phyloP scores from a whole-genome alignment of 2,888 invertebrate genomes.

The Fabriciana adippe region DNA sequence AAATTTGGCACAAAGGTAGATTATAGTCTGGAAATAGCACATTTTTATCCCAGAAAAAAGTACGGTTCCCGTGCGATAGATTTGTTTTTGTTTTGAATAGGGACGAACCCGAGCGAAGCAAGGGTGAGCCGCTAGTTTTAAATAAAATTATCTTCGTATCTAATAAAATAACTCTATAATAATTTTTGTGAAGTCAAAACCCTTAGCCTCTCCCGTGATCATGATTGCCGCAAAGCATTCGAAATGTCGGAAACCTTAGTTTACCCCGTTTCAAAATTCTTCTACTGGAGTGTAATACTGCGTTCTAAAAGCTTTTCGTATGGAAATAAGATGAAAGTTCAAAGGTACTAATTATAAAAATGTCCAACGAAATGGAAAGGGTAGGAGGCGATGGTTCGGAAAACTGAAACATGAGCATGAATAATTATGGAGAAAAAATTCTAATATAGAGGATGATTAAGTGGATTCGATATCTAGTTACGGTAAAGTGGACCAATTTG shows the following conservation, averaged over 20 bases:
- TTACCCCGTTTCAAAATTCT: background rate
- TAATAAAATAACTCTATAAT: too few relatives aligned
- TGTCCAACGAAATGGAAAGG: conserved; percentile 11
- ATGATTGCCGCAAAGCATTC: background rate
- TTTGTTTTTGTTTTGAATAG: too few relatives aligned
- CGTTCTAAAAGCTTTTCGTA: conserved; percentile 9
- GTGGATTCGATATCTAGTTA: too few relatives aligned
- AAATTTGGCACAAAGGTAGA: too few relatives aligned
- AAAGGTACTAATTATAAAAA: conserved; percentile 24
- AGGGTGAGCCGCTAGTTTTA: too few relatives aligned
- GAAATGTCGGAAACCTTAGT: too few relatives aligned
- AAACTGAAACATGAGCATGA: conserved; percentile 19
- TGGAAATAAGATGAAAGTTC: conserved; percentile 19
- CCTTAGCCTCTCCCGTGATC: background rate
- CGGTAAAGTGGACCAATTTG: too few relatives aligned
- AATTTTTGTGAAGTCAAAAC: background rate
- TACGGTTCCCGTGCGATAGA: too few relatives aligned
- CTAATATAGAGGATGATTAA: background rate
- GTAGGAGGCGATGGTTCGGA: conserved; percentile 12
- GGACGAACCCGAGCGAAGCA: too few relatives aligned
- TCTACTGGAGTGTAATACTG: conserved; percentile 1
- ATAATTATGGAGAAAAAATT: conserved; percentile 12
- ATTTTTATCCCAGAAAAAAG: too few relatives aligned
- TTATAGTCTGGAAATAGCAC: too few relatives aligned
- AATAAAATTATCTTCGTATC: too few relatives aligned